phyloP scores from a whole-genome alignment of 2,888 invertebrate genomes.

The Drosophila parthenogenetica region DNA sequence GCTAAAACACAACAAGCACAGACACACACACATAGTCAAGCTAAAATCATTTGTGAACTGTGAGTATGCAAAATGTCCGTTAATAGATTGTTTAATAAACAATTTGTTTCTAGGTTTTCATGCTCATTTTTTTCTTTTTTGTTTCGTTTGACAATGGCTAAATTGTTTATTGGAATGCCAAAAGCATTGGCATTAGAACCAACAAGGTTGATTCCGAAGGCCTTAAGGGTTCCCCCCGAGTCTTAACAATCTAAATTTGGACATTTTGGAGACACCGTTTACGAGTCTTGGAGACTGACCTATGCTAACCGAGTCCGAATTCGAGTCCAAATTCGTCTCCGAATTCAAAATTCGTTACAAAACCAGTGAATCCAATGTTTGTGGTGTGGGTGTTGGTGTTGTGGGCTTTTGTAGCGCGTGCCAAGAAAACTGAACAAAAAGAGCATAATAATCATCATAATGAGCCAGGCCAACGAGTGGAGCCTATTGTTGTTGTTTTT shows the following conservation, averaged over 20 bases:
- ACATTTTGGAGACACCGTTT: neutral
- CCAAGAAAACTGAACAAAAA: slow-evolving; percentile 63
- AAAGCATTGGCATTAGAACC: slow-evolving; percentile 67
- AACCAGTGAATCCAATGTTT: slow-evolving; percentile 40
- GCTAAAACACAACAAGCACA: slow-evolving; percentile 21
- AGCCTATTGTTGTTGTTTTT: slow-evolving; percentile 40
- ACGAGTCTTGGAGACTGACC: slow-evolving; percentile 59
- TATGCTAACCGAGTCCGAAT: slow-evolving; percentile 65
- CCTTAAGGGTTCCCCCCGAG: slow-evolving; percentile 40
- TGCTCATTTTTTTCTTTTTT: too few species aligned
- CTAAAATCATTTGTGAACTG: slow-evolving; percentile 20
- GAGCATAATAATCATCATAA: slow-evolving; percentile 69
- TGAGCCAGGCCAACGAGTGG: slow-evolving; percentile 57
- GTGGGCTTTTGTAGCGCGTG: slow-evolving; percentile 59
- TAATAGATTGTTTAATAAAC: slow-evolving; percentile 54
- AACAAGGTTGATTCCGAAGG: slow-evolving; percentile 63
- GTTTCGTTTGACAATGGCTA: slow-evolving; percentile 21
- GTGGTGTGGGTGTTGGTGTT: slow-evolving; percentile 20
- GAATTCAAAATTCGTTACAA: slow-evolving; percentile 69
- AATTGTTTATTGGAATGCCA: slow-evolving; percentile 55
- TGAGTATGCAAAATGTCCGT: slow-evolving; percentile 58
- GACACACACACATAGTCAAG: slow-evolving; percentile 9
- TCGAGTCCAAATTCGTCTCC: slow-evolving; percentile 9
- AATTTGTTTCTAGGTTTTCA: slow-evolving; percentile 51
- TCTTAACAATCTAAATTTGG: too few species aligned